Percentiles rank a stretch among this genome's conserved stretches.
Evolutionary conservation across 2,888 invertebrate genomes (phyloP).

Genomic region (Sclerodermus sp.): DNA sequence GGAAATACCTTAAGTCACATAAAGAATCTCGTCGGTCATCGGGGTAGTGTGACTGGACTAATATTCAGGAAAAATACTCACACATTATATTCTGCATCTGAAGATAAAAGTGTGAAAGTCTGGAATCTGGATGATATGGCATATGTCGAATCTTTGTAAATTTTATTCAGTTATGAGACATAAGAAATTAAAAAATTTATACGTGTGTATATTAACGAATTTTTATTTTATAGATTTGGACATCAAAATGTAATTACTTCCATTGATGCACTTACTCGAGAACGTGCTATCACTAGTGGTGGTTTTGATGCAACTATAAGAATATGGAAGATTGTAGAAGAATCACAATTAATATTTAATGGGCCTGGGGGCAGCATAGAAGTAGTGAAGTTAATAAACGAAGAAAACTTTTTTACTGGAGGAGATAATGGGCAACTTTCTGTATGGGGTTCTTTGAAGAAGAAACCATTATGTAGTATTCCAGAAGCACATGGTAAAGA

Average conservation of each 20-base stretch:
- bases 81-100: constrained; percentile 78
- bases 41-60: constrained; percentile 73
- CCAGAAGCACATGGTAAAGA: constrained; percentile 74
- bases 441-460: constrained; percentile 82
- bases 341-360: constrained; percentile 93
- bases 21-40: constrained; percentile 80
- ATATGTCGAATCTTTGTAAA: constrained; percentile 87
- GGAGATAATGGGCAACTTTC: constrained; percentile 87
- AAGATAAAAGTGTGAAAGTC: constrained; percentile 83
- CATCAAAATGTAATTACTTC: constrained; percentile 86
- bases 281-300: constrained; percentile 86
- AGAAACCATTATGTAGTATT: constrained; percentile 77
- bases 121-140: constrained; percentile 97
- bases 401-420: constrained; percentile 90
- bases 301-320: constrained; percentile 84
- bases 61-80: constrained; percentile 84
- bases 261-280: constrained; percentile 84
- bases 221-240: constrained; percentile 66
- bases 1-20: constrained; percentile 74
- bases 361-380: constrained; percentile 84
- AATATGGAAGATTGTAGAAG: constrained; percentile 96
- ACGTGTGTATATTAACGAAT: not conserved
- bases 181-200: not conserved
- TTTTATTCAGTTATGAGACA: no score
- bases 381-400: constrained; percentile 85